Percentiles rank a stretch among this genome's conserved stretches.
phyloP scores from a whole-genome alignment of 2,797 vertebrate genomes.

The Ptychadena robeensis region DNA sequence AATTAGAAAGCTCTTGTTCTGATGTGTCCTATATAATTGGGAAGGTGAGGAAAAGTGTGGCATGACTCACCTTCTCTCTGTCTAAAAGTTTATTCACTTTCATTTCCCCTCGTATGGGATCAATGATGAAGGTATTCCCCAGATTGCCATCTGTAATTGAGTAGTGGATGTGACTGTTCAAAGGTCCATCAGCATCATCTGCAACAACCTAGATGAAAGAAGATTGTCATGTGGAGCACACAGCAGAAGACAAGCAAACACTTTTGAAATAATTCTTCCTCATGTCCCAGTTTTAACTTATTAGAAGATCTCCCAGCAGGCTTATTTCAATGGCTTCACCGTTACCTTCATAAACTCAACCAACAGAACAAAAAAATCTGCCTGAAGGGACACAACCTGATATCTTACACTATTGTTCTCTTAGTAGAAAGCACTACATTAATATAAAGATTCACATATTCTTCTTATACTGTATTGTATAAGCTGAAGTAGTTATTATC shows the following conservation, averaged over 20 bases:
- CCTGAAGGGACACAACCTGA: slow-evolving; percentile 46
- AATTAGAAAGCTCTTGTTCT: background rate
- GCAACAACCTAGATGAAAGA: slow-evolving; percentile 84
- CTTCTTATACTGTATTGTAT: background rate
- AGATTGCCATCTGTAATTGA: slow-evolving; percentile 90
- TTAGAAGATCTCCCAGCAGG: slow-evolving; percentile 63
- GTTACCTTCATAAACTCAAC: slow-evolving; percentile 53
- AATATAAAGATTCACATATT: background rate
- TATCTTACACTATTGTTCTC: slow-evolving; percentile 36
- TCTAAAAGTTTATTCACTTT: slow-evolving; percentile 92
- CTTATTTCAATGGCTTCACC: slow-evolving; percentile 52
- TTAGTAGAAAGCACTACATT: slow-evolving; percentile 35
- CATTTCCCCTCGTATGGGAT: slow-evolving; percentile 86
- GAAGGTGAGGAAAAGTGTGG: slow-evolving; percentile 15
- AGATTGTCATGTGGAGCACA: slow-evolving; percentile 63
- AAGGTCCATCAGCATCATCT: slow-evolving; percentile 92
- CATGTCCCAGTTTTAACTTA: slow-evolving; percentile 54
- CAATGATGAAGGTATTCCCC: slow-evolving; percentile 91
- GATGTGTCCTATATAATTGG: slow-evolving; percentile 14
- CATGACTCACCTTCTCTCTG: slow-evolving; percentile 86
- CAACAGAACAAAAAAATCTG: slow-evolving; percentile 43
- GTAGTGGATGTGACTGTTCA: slow-evolving; percentile 85
- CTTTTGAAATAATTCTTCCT: slow-evolving; percentile 23
- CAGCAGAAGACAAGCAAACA: slow-evolving; percentile 1
- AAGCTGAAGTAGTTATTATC: background rate